These are phyloP conservation scores for Proctacanthus coquilletti DNA, from an alignment of 1,140 invertebrate genomes.

Conservation along the genomic window DNA sequence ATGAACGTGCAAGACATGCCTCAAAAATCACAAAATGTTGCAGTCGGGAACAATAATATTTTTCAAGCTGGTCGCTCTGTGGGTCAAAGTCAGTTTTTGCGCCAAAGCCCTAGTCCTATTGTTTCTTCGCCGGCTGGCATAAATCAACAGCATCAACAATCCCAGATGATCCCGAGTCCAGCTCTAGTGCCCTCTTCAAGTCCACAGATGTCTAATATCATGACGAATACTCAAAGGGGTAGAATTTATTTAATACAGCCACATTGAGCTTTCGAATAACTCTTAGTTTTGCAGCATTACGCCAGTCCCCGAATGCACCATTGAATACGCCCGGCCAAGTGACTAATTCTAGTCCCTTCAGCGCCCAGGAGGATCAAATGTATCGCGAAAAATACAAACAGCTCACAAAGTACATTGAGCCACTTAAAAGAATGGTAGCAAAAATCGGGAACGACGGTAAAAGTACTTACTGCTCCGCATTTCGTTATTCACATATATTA, in stretches of 20 bases:
- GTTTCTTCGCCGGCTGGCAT: slow-evolving; percentile 7
- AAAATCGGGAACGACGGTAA: slow-evolving; percentile 71
- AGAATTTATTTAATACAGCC: slow-evolving; percentile 6
- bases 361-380: slow-evolving; percentile 60
- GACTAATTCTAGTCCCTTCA: slow-evolving; percentile 51
- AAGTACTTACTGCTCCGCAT: too few species aligned
- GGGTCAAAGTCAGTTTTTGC: slow-evolving; percentile 30
- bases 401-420: slow-evolving; percentile 84
- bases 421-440: slow-evolving; percentile 71
- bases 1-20: background rate
- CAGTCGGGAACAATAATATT: too few species aligned
- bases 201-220: slow-evolving; percentile 39
- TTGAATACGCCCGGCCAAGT: slow-evolving; percentile 64
- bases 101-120: slow-evolving; percentile 33
- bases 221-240: slow-evolving; percentile 27
- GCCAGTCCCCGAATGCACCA: slow-evolving; percentile 63
- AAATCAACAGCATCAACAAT: slow-evolving; percentile 1
- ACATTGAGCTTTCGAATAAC: slow-evolving; percentile 1
- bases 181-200: slow-evolving; percentile 54
- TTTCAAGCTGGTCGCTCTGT: slow-evolving; percentile 30
- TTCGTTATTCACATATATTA: too few species aligned
- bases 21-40: background rate
- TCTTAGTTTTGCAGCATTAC: slow-evolving; percentile 36
- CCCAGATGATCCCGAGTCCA: slow-evolving; percentile 54
- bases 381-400: slow-evolving; percentile 86